Conservation (phyloP, 2,888 invertebrate genomes). For the Stratiomys singularior region DNA sequence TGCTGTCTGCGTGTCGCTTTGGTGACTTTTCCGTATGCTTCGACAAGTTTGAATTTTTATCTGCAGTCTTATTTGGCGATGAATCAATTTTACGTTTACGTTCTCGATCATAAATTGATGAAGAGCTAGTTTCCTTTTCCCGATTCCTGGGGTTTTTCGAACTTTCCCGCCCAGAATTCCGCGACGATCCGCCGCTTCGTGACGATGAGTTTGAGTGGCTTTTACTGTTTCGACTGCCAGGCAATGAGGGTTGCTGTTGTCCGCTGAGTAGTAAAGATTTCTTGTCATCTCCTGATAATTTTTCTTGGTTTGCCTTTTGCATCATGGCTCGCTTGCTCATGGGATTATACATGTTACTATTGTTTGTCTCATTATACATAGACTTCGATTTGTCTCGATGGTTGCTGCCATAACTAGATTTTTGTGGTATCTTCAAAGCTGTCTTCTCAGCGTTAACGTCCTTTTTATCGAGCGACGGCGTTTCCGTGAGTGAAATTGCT, state of each 20-base stretch:
- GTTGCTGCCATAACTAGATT: neutral
- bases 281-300: constrained; percentile 37
- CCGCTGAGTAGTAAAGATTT: neutral
- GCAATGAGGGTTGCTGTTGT: constrained; percentile 13
- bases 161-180: constrained; percentile 42
- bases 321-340: constrained; percentile 12
- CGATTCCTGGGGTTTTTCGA: neutral
- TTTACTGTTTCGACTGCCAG: constrained; percentile 34
- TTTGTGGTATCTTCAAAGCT: neutral
- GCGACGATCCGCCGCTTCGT: neutral
- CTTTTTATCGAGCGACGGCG: neutral
- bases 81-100: constrained; percentile 27
- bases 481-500: neutral
- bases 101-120: constrained; percentile 14
- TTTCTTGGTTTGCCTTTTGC: constrained; percentile 45
- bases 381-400: constrained; percentile 23
- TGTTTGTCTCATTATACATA: neutral
- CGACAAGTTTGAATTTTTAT: constrained; percentile 13
- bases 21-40: constrained; percentile 49
- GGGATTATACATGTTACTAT: neutral
- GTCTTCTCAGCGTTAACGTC: neutral
- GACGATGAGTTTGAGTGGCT: constrained; percentile 18
- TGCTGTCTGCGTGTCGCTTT: constrained; percentile 42
- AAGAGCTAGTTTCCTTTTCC: neutral
- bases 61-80: neutral